Evolutionary conservation across 2,888 invertebrate species (phyloP).

Genomic region (Spatulosminthurus flaviceps): DNA sequence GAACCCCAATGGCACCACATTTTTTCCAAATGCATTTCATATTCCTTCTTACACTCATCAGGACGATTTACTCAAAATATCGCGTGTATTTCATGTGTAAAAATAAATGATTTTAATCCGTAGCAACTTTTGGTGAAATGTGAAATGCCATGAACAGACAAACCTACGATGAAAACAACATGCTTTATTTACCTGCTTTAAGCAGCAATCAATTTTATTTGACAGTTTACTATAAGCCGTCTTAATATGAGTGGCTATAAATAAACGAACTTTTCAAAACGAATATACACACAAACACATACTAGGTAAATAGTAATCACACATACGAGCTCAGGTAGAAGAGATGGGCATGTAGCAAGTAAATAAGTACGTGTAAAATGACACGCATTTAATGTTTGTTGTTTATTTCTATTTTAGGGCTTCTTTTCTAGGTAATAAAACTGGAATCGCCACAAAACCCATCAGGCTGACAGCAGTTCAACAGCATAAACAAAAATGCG

Average conservation of each 20-base stretch:
- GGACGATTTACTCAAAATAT: too few relatives aligned
- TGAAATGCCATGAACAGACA: neutral
- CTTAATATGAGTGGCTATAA: neutral
- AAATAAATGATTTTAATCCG: neutral
- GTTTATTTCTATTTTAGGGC: too few relatives aligned
- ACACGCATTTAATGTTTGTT: too few relatives aligned
- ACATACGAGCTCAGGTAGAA: neutral
- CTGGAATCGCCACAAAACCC: too few relatives aligned
- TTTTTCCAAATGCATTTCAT: too few relatives aligned
- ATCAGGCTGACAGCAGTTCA: too few relatives aligned
- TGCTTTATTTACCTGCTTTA: neutral
- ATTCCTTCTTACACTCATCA: too few relatives aligned
- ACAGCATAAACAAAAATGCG: neutral
- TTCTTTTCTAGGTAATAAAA: too few relatives aligned
- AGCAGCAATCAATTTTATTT: slow-evolving; percentile 14
- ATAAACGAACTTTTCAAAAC: neutral
- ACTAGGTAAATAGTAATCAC: too few relatives aligned
- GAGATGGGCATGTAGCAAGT: neutral
- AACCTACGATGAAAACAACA: too few relatives aligned
- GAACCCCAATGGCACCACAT: too few relatives aligned
- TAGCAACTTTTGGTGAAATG: neutral
- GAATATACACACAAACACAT: neutral
- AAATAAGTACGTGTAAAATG: neutral
- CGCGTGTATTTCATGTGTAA: neutral
- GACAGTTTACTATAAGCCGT: neutral